Evolutionary conservation across 2,888 invertebrate genomes (phyloP), one percentile per base, ranked within the genome.

Genomic region (Ectemnius cavifrons): DNA sequence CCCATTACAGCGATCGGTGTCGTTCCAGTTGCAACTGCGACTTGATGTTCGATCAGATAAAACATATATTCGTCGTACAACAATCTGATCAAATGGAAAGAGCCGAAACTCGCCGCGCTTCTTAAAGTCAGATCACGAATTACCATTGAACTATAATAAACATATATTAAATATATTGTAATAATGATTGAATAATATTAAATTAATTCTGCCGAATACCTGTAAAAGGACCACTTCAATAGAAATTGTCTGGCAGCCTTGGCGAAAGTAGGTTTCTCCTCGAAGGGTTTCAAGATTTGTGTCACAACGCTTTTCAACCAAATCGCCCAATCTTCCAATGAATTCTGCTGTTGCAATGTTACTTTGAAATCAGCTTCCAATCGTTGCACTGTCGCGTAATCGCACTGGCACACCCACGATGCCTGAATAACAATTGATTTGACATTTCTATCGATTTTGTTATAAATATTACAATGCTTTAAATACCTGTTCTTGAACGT

Each of bases 21-120:
- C 89, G 96, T 96, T 81, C 95, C 95, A 67, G 95, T 96, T 65
- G 97, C 97, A 88, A 95, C 94, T 57, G 99, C 98, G 46, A 99
- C 98, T 91, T 97, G 96, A 88, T 98, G 97, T 92, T 99, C 99
- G 85, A 99, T 97, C 86, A 99, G 93, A 92, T 98, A 99, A 92
- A 98, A 98, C 96, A 99, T 99, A 92, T 99, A 99, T 92, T 99
- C 99, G 92, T 99, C 99, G 91, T 98, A 99, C 72, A 99, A 94
- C 88, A 99, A 93, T 60, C 99, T 95, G 88, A 99, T 97, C 84
- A 99, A 94, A 92, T 99, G 99, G 93, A 99, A 99, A 80, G 98
- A 98, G 66, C 99, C 99, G 92, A 99, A 99, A 91, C 98, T 98
- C 23, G 98, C 97, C 52, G 99, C 99, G 75, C 98, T 98, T 84